phyloP scores from a whole-genome alignment of 2,797 vertebrate species.

The Sebastes hubbsi region DNA sequence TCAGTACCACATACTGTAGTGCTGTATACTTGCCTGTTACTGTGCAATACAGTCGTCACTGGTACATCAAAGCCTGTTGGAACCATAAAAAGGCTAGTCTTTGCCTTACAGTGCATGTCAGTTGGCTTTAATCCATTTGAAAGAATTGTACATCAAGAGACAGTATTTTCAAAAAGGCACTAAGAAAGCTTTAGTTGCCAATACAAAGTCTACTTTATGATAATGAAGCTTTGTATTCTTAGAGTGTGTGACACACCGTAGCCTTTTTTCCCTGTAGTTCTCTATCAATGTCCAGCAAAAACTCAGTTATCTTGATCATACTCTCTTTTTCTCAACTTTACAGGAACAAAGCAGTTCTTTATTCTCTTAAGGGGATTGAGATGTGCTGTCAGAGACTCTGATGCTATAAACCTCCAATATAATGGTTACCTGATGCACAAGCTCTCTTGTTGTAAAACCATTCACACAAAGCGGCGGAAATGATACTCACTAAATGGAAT shows the following conservation, averaged over 20 bases:
- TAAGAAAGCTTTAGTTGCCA: constrained; percentile 42
- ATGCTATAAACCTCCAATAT: constrained; percentile 46
- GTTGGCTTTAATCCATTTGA: constrained; percentile 59
- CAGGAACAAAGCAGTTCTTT: constrained; percentile 51
- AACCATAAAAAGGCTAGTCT: constrained; percentile 45
- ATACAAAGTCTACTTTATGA: constrained; percentile 40
- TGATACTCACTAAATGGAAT: constrained; percentile 40
- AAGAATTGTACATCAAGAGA: constrained; percentile 53
- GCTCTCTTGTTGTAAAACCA: constrained; percentile 41
- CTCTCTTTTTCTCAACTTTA: constrained; percentile 37
- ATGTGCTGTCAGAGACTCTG: constrained; percentile 47
- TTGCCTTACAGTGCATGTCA: constrained; percentile 46
- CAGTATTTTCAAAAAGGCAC: constrained; percentile 42
- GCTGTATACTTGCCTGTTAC: background rate
- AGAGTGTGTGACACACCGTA: constrained; percentile 25
- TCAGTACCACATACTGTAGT: background rate
- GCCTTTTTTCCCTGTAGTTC: constrained; percentile 31
- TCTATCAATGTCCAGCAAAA: constrained; percentile 48
- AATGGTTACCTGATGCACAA: constrained; percentile 57
- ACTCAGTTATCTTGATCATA: constrained; percentile 58
- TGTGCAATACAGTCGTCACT: constrained; percentile 17
- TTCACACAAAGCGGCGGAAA: constrained; percentile 51
- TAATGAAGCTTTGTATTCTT: constrained; percentile 27
- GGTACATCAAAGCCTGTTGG: constrained; percentile 40
- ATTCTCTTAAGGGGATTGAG: constrained; percentile 56